Base-by-base conservation (phyloP, 2,113 vertebrate genomes). In the Cheirogaleus medius region DNA sequence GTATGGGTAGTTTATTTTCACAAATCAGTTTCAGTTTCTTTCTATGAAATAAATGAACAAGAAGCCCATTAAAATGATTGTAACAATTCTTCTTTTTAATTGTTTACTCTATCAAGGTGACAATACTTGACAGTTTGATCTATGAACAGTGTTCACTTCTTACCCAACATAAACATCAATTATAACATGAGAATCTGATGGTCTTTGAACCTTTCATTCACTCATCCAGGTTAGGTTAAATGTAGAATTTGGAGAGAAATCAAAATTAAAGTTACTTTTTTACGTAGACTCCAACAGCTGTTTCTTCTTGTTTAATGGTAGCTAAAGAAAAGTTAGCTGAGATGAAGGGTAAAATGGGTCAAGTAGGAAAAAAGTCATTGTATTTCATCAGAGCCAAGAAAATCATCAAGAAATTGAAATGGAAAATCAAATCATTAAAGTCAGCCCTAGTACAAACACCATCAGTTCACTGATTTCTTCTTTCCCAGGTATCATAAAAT, bases 211-310 rank as follows among this genome's bases (percentile, higher is more conserved):
- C 94, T 47, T 97, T 95, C 39, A 85, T 68, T 92, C 60, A 34
- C 10, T 81, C 77, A 91, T 89, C n/a, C 88, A 94, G 97, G 60
- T 98, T 97, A 94, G 97, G 49, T 98, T 97, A 97, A 91, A 97
- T 86, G 86, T 54, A 93, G 52, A 77, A 60, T 86, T 94, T 92
- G 94, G 91, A 94, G 49, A 94, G 90, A 94, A 87, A 83, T 95
- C 87, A 93, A 96, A 93, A 97, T 77, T 96, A 91, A 83, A 95
- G 10, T 78, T 82, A 54, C 9, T 63, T 63, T 97, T 96, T 90
- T 0, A 1, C 76, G 63, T 82, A 39, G 23, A 37, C 4, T 85
- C 78, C 80, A 86, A 63, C 0, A 32, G 87, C 93, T 98, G 77
- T 98, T 97, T 39, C 96, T 97, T 92, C 94, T 98, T 97, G 60